Evolutionary conservation across 2,113 vertebrate genomes (phyloP), one percentile per base, ranked within the genome.

Genomic region (Cryptotis parvus): DNA sequence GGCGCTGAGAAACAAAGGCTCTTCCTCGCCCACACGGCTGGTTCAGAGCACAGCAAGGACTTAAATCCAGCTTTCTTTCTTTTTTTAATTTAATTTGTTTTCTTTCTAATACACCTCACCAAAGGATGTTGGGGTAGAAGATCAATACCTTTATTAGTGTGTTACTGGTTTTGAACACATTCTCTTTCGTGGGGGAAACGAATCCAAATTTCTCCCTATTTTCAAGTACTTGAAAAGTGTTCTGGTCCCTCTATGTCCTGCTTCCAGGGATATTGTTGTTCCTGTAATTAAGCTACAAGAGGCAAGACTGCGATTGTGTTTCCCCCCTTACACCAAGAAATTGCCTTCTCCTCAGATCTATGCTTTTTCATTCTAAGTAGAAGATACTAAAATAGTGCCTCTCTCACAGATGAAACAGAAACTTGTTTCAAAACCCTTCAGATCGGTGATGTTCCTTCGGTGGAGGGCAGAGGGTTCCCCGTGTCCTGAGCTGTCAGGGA

Each of bases 261-360:
- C n/a, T 12, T 77, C 69, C 33, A 16, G n/a, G 66, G 66, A 20
- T 12, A 35, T 35, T 73, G 43, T 35, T 58, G 2, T 81, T 43
- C 26, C 63, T 84, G 2, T 84, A 31, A 89, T 90, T 84, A 90
- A 94, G 41, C 24, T 75, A 63, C 26, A 88, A 87, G 61, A 83
- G 77, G 24, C 52, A 43, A 11, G 39, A 10, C n/a, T 90, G 39
- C 90, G 55, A 37, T 52, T 73, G 8, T 49, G 8, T 72, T 80
- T 61, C 73, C 33, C n/a, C 37, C 89, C 52, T 24, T 84, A 73
- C 84, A 78, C 26, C 70, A 86, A 89, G 52, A 92, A 76, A 81
- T 91, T 45, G 18, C 31, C 33, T 91, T 72, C 80, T 87, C 68
- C 69, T 73, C 45, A 68, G 76, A 45, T 31, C 77, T 55, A 0